Evolutionary conservation across 2,797 vertebrate species (phyloP).

Genomic region (Lophius americanus): DNA sequence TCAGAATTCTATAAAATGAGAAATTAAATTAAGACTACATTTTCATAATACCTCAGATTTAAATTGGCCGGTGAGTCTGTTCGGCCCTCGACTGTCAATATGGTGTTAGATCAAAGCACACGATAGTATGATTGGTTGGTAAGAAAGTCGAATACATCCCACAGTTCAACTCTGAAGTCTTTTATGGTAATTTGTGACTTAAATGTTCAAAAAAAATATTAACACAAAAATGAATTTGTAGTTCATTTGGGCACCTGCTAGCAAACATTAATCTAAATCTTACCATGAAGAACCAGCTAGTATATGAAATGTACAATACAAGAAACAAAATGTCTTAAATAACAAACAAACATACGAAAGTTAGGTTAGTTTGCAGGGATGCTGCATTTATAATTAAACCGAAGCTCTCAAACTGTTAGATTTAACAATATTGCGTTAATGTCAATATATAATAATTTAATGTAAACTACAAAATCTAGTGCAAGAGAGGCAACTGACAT

Average conservation of each 20-base stretch:
- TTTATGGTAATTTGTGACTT: conserved; percentile 35
- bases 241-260: conserved; percentile 16
- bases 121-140: too few species aligned
- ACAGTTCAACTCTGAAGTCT: conserved; percentile 27
- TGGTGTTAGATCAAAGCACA: too few species aligned
- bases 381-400: background rate
- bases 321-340: conserved; percentile 11
- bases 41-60: too few species aligned
- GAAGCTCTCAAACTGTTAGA: background rate
- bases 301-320: conserved; percentile 7
- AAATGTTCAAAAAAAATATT: conserved; percentile 36
- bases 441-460: background rate
- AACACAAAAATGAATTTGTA: conserved; percentile 16
- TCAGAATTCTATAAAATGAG: too few species aligned
- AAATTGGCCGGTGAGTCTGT: too few species aligned
- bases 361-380: background rate
- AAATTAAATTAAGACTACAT: too few species aligned
- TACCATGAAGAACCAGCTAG: conserved; percentile 1
- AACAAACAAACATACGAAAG: background rate
- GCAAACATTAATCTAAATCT: conserved; percentile 19
- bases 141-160: conserved; percentile 18
- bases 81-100: too few species aligned
- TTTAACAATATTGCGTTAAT: background rate
- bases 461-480: background rate
- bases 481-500: background rate